Base-by-base conservation (phyloP, 2,797 vertebrate species). In the Smutsia gigantea region DNA sequence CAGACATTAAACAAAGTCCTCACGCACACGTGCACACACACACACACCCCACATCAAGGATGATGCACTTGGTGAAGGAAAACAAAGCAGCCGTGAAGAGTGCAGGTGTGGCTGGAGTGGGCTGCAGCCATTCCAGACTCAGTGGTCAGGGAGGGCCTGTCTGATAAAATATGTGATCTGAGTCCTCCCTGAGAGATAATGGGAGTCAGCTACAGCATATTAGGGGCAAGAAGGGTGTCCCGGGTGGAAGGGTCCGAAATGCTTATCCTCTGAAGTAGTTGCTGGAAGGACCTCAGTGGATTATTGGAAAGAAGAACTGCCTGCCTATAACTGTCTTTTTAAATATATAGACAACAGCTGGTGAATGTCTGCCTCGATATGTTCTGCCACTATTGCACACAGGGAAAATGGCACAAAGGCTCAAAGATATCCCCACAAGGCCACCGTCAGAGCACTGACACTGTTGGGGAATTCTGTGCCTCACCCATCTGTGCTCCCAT, bases 151-250 rank as follows among this genome's bases (percentile, higher is more conserved):
- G 31, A n/a, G 15, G 2, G 14, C 23, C 34, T 63, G 61, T 78
- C 42, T 51, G 19, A 19, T 11, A 46, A 27, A 17, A 4, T 3
- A 1, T 39, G 27, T 66, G 21, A 51, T 39, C 57, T 13, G 27
- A 86, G 37, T 74, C 39, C 61, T 37, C 6, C 7, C 4, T 2
- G 9, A 61, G 53, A 59, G 23, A 19, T 31, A 2, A 31, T 0
- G 18, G 17, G 25, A 61, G 12, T 25, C 17, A 39, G 15, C 18
- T 17, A 14, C 18, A 7, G 29, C 17, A 12, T 31, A 31, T 7
- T 9, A 34, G 57, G 31, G 82, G 19, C 25, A 21, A 12, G 59
- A 57, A 12, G 5, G 0, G 0, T 6, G 18, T 18, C 39, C 57
- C 15, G 4, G 31, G 71, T 0, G 1, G 82, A 21, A 81, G 23